A percentile compares a stretch with the other conserved stretches of the same genome.
Evolutionary conservation across 2,113 vertebrate genomes (phyloP).

Genomic region (Lophotis ruficrista): DNA sequence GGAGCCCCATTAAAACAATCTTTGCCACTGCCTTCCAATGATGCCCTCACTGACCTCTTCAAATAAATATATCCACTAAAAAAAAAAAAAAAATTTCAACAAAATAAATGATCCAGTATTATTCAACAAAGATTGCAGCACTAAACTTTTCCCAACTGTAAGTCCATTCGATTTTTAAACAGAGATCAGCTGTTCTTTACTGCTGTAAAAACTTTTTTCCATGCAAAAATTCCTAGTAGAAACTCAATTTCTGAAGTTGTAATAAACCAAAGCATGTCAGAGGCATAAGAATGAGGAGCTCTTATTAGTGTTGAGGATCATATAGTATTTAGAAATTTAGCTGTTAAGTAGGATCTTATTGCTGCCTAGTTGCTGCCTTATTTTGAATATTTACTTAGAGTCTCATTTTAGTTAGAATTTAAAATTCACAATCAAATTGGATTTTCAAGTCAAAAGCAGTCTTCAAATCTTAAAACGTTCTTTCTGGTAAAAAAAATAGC

Average conservation of each 20-base stretch:
- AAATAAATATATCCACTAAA: neutral
- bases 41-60: neutral
- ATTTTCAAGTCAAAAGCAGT: neutral
- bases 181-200: neutral
- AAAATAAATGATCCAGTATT: neutral
- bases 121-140: neutral
- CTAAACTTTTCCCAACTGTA: neutral
- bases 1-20: neutral
- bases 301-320: neutral
- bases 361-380: neutral
- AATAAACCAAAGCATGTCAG: neutral
- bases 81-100: neutral
- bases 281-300: neutral
- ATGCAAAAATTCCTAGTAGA: neutral
- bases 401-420: neutral
- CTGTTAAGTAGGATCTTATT: neutral
- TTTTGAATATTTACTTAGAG: neutral
- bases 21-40: neutral
- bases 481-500: neutral
- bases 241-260: neutral
- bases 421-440: neutral
- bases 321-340: neutral
- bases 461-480: neutral
- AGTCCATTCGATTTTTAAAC: neutral
- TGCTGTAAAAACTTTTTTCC: neutral